Base-by-base conservation (phyloP, 2,797 vertebrate genomes). In the Simalia tracyae region DNA sequence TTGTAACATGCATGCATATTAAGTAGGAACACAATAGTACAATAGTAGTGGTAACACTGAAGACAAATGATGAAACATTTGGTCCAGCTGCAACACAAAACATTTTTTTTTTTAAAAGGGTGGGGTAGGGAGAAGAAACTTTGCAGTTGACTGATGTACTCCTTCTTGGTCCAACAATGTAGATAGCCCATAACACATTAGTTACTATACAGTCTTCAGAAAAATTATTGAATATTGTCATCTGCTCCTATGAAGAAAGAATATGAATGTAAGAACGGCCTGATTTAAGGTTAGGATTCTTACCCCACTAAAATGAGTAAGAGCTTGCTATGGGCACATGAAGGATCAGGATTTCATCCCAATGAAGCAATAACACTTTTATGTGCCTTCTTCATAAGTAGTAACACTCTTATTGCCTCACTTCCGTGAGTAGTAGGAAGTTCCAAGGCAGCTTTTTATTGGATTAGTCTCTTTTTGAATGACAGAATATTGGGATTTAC, bases 81-180 rank as follows among this genome's bases (percentile, higher is more conserved):
- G 86, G 95, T 96, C 94, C 94, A 96, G 95, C 94, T 97, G 93
- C 94, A 93, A 90, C 76, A 84, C 93, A 88, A 95, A 85, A 76
- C 88, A 93, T 5, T 22, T 5, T 24, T 24, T 24, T 26, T 26
- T 26, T 26, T 2, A 64, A 64, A 64, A 64, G 63, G 63, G 22
- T 22, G 63, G 63, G 93, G 95, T 94, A 95, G 93, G 60, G 42
- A 90, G 88, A 92, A 90, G 0, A 87, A 93, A 64, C 81, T 93
- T 93, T 92, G 90, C 94, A 96, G 92, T 94, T 96, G 95, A 95
- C 93, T 95, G 95, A 93, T 96, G 95, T 94, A 94, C 94, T 95
- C 86, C 93, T 64, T 84, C 92, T 90, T 94, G 61, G 63, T 94
- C 92, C 90, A 94, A 61, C 56, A 92, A 88, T 96, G 95, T 95